These are phyloP conservation scores for Alectura lathami DNA, from an alignment of 2,113 vertebrate species.

Conservation along the genomic window DNA sequence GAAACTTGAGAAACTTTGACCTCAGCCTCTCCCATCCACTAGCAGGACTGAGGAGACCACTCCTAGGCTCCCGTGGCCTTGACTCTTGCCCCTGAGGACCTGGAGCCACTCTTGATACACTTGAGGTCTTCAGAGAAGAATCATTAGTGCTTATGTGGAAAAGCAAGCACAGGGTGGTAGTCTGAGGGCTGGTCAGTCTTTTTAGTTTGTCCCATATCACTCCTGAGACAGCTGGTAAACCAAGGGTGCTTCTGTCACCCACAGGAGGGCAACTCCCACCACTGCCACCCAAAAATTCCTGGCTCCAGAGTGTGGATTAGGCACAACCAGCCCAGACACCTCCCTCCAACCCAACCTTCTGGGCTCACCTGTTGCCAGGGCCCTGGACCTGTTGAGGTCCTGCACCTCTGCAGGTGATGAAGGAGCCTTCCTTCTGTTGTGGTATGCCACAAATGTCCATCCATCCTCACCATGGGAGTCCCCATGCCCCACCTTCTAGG, in stretches of 20 bases:
- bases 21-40: not conserved
- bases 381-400: not conserved
- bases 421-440: not conserved
- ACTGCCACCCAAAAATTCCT: not conserved
- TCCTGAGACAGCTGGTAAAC: not conserved
- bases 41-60: not conserved
- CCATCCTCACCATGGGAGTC: rapidly evolving
- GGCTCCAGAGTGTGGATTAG: not conserved
- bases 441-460: not conserved
- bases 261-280: not conserved
- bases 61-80: not conserved
- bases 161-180: not conserved
- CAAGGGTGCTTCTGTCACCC: not conserved
- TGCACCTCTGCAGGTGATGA: not conserved
- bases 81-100: not conserved
- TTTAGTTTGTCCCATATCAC: not conserved
- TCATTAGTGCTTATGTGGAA: not conserved
- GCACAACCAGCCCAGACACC: not conserved
- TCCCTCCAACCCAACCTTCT: not conserved
- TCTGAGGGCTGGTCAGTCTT: not conserved
- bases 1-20: not conserved
- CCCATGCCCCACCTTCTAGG: not conserved
- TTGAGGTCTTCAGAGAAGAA: not conserved
- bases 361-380: not conserved
- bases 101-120: not conserved